Conservation (phyloP, 2,888 invertebrate genomes). For the Ennomos fuscantarius region DNA sequence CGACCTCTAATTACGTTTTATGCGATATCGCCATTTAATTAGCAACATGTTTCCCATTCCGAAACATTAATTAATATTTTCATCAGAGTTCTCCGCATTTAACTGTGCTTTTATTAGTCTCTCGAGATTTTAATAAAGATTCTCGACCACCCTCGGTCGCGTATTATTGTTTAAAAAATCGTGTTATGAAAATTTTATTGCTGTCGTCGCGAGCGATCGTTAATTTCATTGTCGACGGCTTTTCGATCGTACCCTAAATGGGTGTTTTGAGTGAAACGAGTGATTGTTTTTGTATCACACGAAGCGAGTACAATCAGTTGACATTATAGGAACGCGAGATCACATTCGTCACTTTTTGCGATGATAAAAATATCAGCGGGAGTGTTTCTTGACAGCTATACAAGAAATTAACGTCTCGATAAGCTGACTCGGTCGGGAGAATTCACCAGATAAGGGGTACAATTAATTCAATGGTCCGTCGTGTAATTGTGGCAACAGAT, state of each 20-base stretch:
- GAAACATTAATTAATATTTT: slow-evolving; percentile 85
- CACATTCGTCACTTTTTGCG: slow-evolving; percentile 59
- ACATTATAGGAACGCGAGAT: slow-evolving; percentile 49
- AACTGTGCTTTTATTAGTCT: slow-evolving; percentile 83
- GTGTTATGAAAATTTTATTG: slow-evolving; percentile 74
- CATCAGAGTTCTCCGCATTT: slow-evolving; percentile 82
- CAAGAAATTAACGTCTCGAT: slow-evolving; percentile 60
- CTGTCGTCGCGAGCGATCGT: slow-evolving; percentile 58
- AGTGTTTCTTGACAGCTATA: slow-evolving; percentile 52
- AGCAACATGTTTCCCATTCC: slow-evolving; percentile 84
- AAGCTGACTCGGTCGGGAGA: slow-evolving; percentile 54
- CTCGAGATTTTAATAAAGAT: slow-evolving; percentile 84
- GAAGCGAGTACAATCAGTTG: slow-evolving; percentile 48
- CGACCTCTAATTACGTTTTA: slow-evolving; percentile 83
- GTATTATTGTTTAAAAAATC: slow-evolving; percentile 76
- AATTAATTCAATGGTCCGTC: slow-evolving; percentile 69
- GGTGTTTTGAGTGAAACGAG: slow-evolving; percentile 51
- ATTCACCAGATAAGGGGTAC: slow-evolving; percentile 69
- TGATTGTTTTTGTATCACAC: slow-evolving; percentile 47
- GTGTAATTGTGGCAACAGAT: slow-evolving; percentile 72
- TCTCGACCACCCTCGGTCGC: slow-evolving; percentile 79
- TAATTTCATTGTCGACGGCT: slow-evolving; percentile 64
- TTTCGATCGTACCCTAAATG: slow-evolving; percentile 59
- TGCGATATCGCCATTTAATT: slow-evolving; percentile 85
- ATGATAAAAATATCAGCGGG: slow-evolving; percentile 59